Evolutionary conservation across 2,113 vertebrate species (phyloP).

Genomic region (Crotophaga sulcirostris): DNA sequence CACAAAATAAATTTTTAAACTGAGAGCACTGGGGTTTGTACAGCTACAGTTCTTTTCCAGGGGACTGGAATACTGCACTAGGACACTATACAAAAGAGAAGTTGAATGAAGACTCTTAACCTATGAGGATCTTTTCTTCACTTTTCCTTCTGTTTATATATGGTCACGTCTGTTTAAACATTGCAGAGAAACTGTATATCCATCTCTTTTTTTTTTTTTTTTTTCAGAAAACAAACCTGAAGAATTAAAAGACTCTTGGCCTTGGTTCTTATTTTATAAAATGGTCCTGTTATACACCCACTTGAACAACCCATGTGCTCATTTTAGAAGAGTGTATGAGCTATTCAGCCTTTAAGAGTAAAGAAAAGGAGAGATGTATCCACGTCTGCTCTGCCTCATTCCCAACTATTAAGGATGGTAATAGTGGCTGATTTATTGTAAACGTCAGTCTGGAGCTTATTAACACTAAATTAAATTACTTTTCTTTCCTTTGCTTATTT

Average conservation of each 20-base stretch:
- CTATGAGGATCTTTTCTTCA: neutral
- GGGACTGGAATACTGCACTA: neutral
- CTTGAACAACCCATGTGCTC: neutral
- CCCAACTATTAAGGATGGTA: conserved; percentile 61
- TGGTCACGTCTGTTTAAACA: neutral
- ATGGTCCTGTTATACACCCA: neutral
- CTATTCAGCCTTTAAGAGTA: neutral
- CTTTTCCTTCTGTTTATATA: conserved; percentile 5
- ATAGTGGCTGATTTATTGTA: conserved; percentile 71
- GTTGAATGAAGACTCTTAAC: neutral
- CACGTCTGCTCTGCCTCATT: conserved; percentile 57
- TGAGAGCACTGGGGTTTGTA: neutral
- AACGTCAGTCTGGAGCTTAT: conserved; percentile 67
- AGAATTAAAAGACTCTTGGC: neutral
- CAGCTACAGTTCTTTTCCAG: neutral
- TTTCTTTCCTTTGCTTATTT: conserved; percentile 56
- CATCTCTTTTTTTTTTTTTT: neutral
- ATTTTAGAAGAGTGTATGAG: neutral
- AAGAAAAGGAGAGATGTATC: neutral
- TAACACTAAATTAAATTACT: conserved; percentile 71
- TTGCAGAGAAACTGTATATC: neutral
- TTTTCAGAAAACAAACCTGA: neutral
- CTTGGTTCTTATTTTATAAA: conserved; percentile 2
- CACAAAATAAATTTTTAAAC: neutral
- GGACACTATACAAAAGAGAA: neutral